Evolutionary conservation across 1,140 invertebrate species (phyloP).

Genomic region (Drosophila kepulauana): DNA sequence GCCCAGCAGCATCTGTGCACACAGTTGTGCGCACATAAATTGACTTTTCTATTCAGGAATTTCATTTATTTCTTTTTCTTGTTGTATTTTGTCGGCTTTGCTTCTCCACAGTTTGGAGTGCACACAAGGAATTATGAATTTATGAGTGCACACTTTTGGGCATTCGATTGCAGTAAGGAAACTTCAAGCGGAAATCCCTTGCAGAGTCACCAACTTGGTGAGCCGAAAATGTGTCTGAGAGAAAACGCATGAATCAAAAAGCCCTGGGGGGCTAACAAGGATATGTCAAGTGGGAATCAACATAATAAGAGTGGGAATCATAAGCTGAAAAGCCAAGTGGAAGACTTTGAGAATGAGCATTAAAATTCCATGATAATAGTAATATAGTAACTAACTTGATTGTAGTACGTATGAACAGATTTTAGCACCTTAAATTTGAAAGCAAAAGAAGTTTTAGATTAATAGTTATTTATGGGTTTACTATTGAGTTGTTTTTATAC

Average conservation of each 20-base stretch:
- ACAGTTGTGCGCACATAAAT: constrained; percentile 79
- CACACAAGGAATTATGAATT: constrained; percentile 45
- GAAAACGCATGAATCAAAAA: constrained; percentile 14
- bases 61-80: constrained; percentile 4
- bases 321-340: no score
- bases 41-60: constrained; percentile 20
- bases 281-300: constrained; percentile 36
- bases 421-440: no score
- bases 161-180: background rate
- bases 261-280: constrained; percentile 20
- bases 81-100: background rate
- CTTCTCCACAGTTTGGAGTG: constrained; percentile 6
- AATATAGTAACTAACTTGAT: no score
- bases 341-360: no score
- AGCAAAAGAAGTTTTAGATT: no score
- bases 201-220: constrained; percentile 19
- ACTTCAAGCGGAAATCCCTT: constrained; percentile 48
- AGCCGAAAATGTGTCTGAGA: constrained; percentile 12
- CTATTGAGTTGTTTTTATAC: no score
- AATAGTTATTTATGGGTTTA: no score
- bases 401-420: no score
- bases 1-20: constrained; percentile 60
- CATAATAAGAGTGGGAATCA: no score
- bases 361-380: no score
- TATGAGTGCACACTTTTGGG: constrained; percentile 52